These are phyloP conservation scores for Parambassis ranga DNA, from an alignment of 2,797 vertebrate species.

Conservation along the genomic window DNA sequence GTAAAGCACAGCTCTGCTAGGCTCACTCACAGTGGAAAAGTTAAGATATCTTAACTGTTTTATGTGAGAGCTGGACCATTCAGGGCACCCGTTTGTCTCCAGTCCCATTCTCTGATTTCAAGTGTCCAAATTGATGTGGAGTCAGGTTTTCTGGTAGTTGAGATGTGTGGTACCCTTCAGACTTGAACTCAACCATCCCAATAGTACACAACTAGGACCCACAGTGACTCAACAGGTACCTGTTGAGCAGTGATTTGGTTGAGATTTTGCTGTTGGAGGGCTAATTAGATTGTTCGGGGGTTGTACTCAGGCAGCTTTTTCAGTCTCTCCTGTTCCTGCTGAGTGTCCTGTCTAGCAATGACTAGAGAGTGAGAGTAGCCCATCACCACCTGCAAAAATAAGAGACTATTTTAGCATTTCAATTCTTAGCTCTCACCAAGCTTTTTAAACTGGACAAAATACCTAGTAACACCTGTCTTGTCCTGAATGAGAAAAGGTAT, in stretches of 20 bases:
- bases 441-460: too few relatives aligned
- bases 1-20: slow-evolving; percentile 53
- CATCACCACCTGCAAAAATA: slow-evolving; percentile 88
- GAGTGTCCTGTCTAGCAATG: slow-evolving; percentile 89
- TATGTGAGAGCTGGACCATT: slow-evolving; percentile 10
- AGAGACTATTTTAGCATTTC: background rate
- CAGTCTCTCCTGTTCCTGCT: slow-evolving; percentile 88
- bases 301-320: slow-evolving; percentile 96
- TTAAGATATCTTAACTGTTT: slow-evolving; percentile 18
- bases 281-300: slow-evolving; percentile 89
- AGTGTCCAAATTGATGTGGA: slow-evolving; percentile 48
- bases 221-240: slow-evolving; percentile 36
- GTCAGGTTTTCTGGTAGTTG: slow-evolving; percentile 42
- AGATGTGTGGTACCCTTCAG: slow-evolving; percentile 40
- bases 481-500: too few relatives aligned
- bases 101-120: slow-evolving; percentile 19
- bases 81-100: background rate
- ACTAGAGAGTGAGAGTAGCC: slow-evolving; percentile 90
- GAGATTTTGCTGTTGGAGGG: slow-evolving; percentile 8
- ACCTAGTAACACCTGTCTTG: too few relatives aligned
- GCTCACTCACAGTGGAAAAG: slow-evolving; percentile 25
- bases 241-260: slow-evolving; percentile 21
- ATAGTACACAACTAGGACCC: slow-evolving; percentile 4
- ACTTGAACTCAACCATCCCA: slow-evolving; percentile 36
- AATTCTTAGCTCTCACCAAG: background rate